Conservation (phyloP, 2,888 invertebrate genomes). For the Sceliomorpha sp. region DNA sequence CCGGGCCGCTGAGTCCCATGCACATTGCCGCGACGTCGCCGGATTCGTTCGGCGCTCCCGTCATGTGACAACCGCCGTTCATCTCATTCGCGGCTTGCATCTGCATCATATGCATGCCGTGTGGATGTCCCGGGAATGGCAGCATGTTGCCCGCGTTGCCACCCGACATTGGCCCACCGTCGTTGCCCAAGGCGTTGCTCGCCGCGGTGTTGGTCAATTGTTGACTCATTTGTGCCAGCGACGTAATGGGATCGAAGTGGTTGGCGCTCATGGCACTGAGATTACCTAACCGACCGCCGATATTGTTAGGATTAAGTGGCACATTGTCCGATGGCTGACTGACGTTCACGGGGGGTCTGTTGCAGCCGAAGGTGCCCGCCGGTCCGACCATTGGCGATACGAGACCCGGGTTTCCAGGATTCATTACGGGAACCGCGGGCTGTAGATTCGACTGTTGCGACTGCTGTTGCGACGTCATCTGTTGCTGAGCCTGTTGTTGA, state of each 20-base stretch:
- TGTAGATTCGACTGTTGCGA: conserved; percentile 44
- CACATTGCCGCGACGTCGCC: conserved; percentile 76
- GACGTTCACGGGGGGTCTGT: conserved; percentile 71
- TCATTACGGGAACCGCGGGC: conserved; percentile 60
- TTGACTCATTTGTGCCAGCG: conserved; percentile 96
- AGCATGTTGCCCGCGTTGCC: conserved; percentile 81
- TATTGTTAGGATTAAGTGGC: conserved; percentile 85
- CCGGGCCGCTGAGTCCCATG: conserved; percentile 76
- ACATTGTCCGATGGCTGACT: conserved; percentile 83
- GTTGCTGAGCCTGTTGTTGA: conserved; percentile 49
- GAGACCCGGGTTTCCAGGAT: conserved; percentile 67
- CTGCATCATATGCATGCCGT: conserved; percentile 79
- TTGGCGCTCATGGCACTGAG: conserved; percentile 79
- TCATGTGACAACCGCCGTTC: conserved; percentile 78
- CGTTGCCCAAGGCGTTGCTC: conserved; percentile 83
- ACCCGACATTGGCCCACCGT: conserved; percentile 77
- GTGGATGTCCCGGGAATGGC: conserved; percentile 82
- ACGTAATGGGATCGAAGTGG: conserved; percentile 96
- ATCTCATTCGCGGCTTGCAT: conserved; percentile 75
- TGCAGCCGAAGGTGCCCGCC: conserved; percentile 69
- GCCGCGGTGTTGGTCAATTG: conserved; percentile 90
- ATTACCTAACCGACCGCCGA: conserved; percentile 77
- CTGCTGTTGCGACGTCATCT: conserved; percentile 41
- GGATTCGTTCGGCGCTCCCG: conserved; percentile 67
- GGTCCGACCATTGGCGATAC: conserved; percentile 66